A percentile compares a stretch with the other conserved stretches of the same genome.
Conservation (phyloP, 35 echinoderm and acorn worm genomes). For the Diadema setosum region DNA sequence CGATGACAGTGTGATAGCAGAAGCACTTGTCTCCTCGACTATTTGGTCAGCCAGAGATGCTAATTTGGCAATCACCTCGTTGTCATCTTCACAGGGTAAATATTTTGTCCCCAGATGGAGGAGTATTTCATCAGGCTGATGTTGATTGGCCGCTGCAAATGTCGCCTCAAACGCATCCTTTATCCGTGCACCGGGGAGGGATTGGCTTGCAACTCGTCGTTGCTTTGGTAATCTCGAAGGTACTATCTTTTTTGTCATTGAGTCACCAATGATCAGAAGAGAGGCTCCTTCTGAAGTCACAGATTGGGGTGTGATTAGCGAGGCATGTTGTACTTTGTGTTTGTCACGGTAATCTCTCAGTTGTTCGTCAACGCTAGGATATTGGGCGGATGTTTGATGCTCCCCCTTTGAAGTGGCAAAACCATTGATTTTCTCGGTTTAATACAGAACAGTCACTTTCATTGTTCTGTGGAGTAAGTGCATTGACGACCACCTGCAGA, state of each 20-base stretch:
- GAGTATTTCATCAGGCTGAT: neutral
- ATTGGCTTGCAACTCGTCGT: neutral
- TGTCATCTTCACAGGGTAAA: neutral
- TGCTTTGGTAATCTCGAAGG: neutral
- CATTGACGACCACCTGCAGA: too few species aligned
- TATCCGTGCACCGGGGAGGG: neutral
- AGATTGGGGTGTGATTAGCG: too few species aligned
- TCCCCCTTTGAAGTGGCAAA: too few species aligned
- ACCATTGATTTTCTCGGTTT: too few species aligned
- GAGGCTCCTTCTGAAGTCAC: too few species aligned
- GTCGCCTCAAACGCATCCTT: neutral
- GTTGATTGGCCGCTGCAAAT: neutral
- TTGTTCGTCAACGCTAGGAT: too few species aligned
- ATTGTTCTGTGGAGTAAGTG: too few species aligned
- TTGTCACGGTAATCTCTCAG: too few species aligned
- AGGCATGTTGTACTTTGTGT: too few species aligned
- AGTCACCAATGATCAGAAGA: neutral
- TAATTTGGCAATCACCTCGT: neutral
- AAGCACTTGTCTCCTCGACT: neutral
- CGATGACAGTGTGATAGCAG: neutral
- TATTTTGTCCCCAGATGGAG: constrained; percentile 2
- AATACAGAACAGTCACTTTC: too few species aligned
- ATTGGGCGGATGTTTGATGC: too few species aligned
- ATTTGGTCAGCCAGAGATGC: constrained; percentile 8
- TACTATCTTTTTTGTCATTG: neutral